Evolutionary conservation across 35 echinoderm and acorn worm genomes (phyloP).

Genomic region (Stichopus chloronotus): DNA sequence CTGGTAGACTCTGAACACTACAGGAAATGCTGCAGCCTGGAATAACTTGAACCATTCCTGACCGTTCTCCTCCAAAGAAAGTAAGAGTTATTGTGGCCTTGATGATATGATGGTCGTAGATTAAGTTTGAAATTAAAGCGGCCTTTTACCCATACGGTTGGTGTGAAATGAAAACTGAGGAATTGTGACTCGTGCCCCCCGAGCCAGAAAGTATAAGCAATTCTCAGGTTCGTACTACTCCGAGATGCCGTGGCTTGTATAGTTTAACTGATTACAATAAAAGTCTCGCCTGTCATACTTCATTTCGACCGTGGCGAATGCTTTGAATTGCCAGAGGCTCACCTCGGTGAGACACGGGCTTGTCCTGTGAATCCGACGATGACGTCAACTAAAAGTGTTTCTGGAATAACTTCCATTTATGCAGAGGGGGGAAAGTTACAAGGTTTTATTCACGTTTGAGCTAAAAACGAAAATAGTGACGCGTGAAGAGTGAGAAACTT

Average conservation of each 20-base stretch:
- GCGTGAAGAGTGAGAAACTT: too few relatives aligned
- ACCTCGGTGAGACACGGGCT: not conserved
- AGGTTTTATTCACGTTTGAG: too few relatives aligned
- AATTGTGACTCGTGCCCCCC: not conserved
- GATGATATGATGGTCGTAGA: too few relatives aligned
- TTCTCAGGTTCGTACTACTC: not conserved
- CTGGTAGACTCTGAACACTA: too few relatives aligned
- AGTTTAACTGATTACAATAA: slow-evolving; percentile 2
- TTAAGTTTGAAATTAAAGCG: too few relatives aligned
- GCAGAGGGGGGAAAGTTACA: too few relatives aligned
- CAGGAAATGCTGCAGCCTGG: too few relatives aligned
- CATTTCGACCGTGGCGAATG: slow-evolving; percentile 27
- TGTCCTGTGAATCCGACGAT: not conserved
- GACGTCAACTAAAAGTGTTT: slow-evolving; percentile 24
- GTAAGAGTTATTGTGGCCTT: too few relatives aligned
- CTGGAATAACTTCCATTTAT: not conserved
- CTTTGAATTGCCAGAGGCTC: slow-evolving; percentile 45
- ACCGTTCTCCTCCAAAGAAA: too few relatives aligned
- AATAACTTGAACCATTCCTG: too few relatives aligned
- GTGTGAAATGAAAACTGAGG: not conserved
- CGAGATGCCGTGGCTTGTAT: not conserved
- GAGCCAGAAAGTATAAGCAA: not conserved
- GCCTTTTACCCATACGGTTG: too few relatives aligned
- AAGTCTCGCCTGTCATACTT: slow-evolving; percentile 45
- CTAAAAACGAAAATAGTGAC: too few relatives aligned